These are phyloP conservation scores for Cosmorhoe ocellata DNA, from an alignment of 2,888 invertebrate genomes.

Conservation along the genomic window DNA sequence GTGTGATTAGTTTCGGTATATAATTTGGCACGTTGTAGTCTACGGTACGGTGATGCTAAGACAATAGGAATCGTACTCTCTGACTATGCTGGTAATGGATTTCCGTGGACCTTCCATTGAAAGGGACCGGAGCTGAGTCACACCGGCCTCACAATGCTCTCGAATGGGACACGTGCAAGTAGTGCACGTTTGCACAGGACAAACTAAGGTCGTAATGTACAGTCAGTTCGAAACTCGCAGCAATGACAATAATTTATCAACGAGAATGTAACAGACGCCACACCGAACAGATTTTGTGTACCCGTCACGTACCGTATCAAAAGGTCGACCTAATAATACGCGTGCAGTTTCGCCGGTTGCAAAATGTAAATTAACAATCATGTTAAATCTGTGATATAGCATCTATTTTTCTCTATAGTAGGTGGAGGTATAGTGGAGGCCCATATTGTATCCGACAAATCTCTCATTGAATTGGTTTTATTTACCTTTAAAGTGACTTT, in stretches of 20 bases:
- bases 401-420: no score
- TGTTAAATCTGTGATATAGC: background rate
- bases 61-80: slow-evolving; percentile 40
- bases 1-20: slow-evolving; percentile 31
- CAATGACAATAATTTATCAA: slow-evolving; percentile 36
- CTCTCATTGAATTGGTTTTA: no score
- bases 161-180: slow-evolving; percentile 40
- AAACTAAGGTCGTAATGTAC: slow-evolving; percentile 36
- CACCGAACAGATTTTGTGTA: slow-evolving; percentile 13
- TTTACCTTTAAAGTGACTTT: no score
- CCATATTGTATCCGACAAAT: no score
- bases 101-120: slow-evolving; percentile 44
- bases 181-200: slow-evolving; percentile 36
- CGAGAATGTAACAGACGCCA: slow-evolving; percentile 6
- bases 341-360: slow-evolving; percentile 4
- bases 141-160: slow-evolving; percentile 34
- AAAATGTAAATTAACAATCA: slow-evolving; percentile 3
- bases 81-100: slow-evolving; percentile 45
- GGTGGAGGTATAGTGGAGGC: no score
- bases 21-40: slow-evolving; percentile 40
- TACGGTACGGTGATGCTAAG: slow-evolving; percentile 34
- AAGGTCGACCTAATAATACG: slow-evolving; percentile 21
- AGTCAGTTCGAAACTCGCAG: slow-evolving; percentile 34
- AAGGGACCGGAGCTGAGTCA: slow-evolving; percentile 49
- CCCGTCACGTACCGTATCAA: slow-evolving; percentile 18